Conservation (phyloP, 2,797 vertebrate species). For the Pseudopleuronectes americanus region DNA sequence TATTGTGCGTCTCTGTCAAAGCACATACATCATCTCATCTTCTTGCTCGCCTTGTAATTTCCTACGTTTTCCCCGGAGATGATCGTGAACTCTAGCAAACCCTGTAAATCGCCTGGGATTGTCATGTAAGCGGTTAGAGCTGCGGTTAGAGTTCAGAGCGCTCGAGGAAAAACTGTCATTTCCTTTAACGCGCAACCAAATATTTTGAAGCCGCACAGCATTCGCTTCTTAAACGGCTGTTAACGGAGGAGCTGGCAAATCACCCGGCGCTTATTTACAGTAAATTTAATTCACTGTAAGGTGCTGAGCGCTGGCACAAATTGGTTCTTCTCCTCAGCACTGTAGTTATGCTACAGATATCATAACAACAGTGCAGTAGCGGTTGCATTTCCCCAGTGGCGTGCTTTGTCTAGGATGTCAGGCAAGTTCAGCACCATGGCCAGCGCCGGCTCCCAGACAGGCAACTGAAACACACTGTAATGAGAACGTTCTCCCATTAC, state of each 20-base stretch:
- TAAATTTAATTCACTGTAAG: neutral
- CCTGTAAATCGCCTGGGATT: neutral
- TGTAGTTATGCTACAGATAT: neutral
- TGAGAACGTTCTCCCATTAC: neutral
- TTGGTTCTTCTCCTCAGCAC: slow-evolving; percentile 8
- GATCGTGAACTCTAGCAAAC: slow-evolving; percentile 5
- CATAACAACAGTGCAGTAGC: slow-evolving; percentile 22
- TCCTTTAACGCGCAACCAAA: neutral
- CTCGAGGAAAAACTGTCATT: slow-evolving; percentile 11
- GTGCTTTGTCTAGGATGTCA: slow-evolving; percentile 11
- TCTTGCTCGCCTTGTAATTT: slow-evolving; percentile 3
- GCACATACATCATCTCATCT: neutral
- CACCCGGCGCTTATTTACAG: neutral
- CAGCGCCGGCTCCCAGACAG: slow-evolving; percentile 16
- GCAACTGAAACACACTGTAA: neutral
- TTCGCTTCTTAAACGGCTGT: slow-evolving; percentile 7
- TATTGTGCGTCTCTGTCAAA: neutral
- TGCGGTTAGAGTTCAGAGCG: slow-evolving; percentile 13
- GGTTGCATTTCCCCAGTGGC: slow-evolving; percentile 17
- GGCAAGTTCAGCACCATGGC: slow-evolving; percentile 51
- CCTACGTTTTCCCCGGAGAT: neutral
- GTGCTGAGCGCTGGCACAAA: neutral
- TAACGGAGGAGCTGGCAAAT: slow-evolving; percentile 4
- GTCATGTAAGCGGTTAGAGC: slow-evolving; percentile 6
- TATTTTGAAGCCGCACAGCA: neutral